Evolutionary conservation across 2,113 vertebrate species (phyloP).

Genomic region (Malurus melanocephalus): DNA sequence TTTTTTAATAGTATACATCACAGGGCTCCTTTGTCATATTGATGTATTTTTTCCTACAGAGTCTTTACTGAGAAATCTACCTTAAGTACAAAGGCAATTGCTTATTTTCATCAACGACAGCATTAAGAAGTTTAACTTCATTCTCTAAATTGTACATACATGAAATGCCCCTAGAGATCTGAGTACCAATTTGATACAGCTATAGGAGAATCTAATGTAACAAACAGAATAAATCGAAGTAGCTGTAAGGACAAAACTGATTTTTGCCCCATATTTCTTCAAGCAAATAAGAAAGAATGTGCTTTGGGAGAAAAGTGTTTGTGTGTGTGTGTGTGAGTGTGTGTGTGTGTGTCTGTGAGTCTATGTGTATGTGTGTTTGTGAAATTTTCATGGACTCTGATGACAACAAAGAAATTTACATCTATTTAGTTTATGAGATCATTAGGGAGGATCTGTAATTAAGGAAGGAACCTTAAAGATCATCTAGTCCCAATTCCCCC

Average conservation of each 20-base stretch:
- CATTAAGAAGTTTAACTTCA: not conserved
- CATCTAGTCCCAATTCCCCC: too few species aligned
- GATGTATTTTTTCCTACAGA: not conserved
- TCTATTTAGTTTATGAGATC: not conserved
- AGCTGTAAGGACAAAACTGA: not conserved
- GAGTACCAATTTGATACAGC: not conserved
- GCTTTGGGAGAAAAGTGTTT: too few species aligned
- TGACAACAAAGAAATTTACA: not conserved
- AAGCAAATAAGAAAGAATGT: not conserved
- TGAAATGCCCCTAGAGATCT: not conserved
- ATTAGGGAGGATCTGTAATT: not conserved
- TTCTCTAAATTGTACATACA: not conserved
- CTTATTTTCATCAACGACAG: not conserved
- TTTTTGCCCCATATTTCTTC: not conserved
- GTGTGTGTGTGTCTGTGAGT: not conserved
- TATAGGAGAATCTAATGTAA: not conserved
- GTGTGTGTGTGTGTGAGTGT: too few species aligned
- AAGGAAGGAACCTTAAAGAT: not conserved
- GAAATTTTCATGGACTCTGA: not conserved
- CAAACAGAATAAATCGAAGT: not conserved
- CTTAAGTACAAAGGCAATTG: not conserved
- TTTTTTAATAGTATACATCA: not conserved
- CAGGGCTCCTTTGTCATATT: not conserved
- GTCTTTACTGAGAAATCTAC: not conserved
- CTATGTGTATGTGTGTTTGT: not conserved